These are phyloP conservation scores for Aphrophora alni DNA, from an alignment of 2,888 invertebrate genomes.

Conservation along the genomic window DNA sequence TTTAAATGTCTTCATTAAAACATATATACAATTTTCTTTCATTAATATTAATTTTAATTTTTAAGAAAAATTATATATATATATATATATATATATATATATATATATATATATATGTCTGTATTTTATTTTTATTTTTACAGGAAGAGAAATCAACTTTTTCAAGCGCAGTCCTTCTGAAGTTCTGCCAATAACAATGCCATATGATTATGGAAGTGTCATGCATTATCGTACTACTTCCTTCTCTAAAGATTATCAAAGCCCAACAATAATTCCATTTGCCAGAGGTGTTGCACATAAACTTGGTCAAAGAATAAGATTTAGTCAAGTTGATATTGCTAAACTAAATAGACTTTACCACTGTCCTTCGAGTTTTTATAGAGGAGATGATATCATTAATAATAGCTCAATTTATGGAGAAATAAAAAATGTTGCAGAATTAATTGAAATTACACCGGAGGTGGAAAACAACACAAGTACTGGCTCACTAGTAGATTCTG, in stretches of 20 bases:
- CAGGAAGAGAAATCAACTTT: slow-evolving; percentile 53
- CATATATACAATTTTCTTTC: slow-evolving; percentile 7
- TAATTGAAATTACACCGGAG: not conserved
- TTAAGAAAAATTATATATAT: slow-evolving; percentile 17
- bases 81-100: not conserved
- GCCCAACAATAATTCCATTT: slow-evolving; percentile 58
- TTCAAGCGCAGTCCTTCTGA: slow-evolving; percentile 48
- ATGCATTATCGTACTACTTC: slow-evolving; percentile 60
- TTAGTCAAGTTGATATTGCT: slow-evolving; percentile 53
- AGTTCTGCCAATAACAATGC: slow-evolving; percentile 49
- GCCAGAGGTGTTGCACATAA: slow-evolving; percentile 49
- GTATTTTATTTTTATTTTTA: too few species aligned
- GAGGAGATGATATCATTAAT: slow-evolving; percentile 9
- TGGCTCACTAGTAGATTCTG: not conserved
- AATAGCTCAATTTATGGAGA: not conserved
- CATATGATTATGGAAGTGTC: slow-evolving; percentile 54
- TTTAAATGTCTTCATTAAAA: too few species aligned
- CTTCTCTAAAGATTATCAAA: slow-evolving; percentile 59
- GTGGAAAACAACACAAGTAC: not conserved
- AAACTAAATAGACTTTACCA: slow-evolving; percentile 54
- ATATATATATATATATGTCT: too few species aligned
- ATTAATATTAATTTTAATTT: not conserved
- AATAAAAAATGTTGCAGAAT: not conserved
- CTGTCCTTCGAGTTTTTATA: slow-evolving; percentile 45
- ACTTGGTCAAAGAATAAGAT: slow-evolving; percentile 56